Evolutionary conservation across 53 echinoderm and acorn worm genomes (phyloP).

Genomic region (Henricia sp.): DNA sequence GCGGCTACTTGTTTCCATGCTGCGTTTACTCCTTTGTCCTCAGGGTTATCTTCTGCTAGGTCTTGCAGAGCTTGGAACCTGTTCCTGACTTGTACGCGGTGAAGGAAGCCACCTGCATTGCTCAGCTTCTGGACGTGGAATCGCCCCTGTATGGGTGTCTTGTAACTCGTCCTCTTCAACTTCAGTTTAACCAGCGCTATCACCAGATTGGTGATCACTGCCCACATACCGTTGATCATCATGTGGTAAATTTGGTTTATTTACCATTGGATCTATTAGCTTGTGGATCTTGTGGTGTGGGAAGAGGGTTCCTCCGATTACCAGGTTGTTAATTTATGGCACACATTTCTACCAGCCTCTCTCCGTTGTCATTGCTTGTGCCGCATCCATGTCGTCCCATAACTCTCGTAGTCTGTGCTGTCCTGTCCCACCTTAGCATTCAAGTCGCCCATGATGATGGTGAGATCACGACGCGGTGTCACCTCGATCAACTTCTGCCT

Average conservation of each 20-base stretch:
- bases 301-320: constrained; percentile 69
- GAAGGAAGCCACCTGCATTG: no score
- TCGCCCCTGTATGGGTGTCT: no score
- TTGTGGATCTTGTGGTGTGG: constrained; percentile 62
- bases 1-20: not conserved
- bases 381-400: constrained; percentile 72
- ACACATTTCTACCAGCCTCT: constrained; percentile 56
- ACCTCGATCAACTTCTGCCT: constrained; percentile 28
- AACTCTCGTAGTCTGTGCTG: constrained; percentile 50
- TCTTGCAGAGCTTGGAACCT: constrained; percentile 35
- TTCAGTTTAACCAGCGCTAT: constrained; percentile 40
- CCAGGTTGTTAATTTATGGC: constrained; percentile 23
- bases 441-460: constrained; percentile 63
- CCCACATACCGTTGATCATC: constrained; percentile 57
- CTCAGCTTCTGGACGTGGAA: no score
- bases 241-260: constrained; percentile 70
- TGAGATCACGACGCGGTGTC: constrained; percentile 58
- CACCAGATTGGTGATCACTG: constrained; percentile 67
- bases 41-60: not conserved
- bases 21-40: not conserved
- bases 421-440: constrained; percentile 72
- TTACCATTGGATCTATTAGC: constrained; percentile 26
- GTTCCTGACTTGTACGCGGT: constrained; percentile 59
- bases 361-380: constrained; percentile 62
- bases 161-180: constrained; percentile 28